Percentiles rank a stretch among this genome's conserved stretches.
These are phyloP conservation scores for Sebastes oblongus DNA, from an alignment of 2,797 vertebrate species.

Conservation along the genomic window DNA sequence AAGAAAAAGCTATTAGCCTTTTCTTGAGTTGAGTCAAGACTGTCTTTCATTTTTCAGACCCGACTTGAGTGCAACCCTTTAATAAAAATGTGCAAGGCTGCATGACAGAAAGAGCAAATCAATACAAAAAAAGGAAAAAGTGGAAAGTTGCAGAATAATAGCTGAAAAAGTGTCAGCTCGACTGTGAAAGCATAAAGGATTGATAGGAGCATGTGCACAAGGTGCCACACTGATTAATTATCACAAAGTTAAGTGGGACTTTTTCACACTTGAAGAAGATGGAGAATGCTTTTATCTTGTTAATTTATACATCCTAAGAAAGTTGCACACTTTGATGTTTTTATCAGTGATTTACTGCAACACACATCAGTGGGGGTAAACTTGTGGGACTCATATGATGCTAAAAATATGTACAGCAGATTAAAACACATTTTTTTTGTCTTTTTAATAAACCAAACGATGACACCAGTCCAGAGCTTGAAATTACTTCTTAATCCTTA, in stretches of 20 bases:
- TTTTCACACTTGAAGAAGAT: neutral
- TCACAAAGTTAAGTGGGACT: neutral
- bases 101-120: neutral
- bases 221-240: neutral
- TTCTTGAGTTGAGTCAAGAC: conserved; percentile 12
- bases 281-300: neutral
- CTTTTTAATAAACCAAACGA: neutral
- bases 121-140: neutral
- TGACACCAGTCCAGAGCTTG: neutral
- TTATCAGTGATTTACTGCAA: neutral
- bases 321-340: neutral
- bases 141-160: neutral
- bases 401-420: neutral
- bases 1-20: conserved; percentile 5
- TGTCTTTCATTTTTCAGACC: conserved; percentile 15
- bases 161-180: neutral
- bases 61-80: conserved; percentile 10
- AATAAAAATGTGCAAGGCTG: conserved; percentile 21
- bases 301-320: neutral
- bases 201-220: neutral
- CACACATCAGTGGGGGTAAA: neutral
- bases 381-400: neutral
- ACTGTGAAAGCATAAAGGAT: neutral
- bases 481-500: neutral
- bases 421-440: neutral